Evolutionary conservation across 2,888 invertebrate genomes (phyloP).

Genomic region (Hirtodrosophila histrioides): DNA sequence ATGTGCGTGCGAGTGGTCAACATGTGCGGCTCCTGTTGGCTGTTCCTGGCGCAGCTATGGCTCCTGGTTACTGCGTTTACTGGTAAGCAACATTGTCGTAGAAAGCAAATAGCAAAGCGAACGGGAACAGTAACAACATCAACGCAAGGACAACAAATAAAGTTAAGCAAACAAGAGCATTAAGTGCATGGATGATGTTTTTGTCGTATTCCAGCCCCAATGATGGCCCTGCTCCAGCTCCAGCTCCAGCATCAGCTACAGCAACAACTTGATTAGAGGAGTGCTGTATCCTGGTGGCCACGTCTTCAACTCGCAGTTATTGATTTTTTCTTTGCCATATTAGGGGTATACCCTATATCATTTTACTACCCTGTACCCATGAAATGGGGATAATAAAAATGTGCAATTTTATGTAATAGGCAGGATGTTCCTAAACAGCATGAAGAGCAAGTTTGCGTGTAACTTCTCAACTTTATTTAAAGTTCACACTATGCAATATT

Average conservation of each 20-base stretch:
- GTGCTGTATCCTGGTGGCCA: slow-evolving; percentile 37
- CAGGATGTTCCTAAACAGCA: too few species aligned
- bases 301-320: slow-evolving; percentile 40
- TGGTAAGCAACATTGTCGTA: slow-evolving; percentile 58
- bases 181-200: slow-evolving; percentile 66
- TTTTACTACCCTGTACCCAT: slow-evolving; percentile 3
- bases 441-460: too few species aligned
- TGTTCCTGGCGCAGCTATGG: slow-evolving; percentile 9
- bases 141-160: slow-evolving; percentile 62
- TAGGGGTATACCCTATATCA: slow-evolving; percentile 17
- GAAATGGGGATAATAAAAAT: background rate
- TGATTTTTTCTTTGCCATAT: slow-evolving; percentile 55
- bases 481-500: too few species aligned
- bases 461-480: too few species aligned
- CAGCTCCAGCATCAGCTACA: background rate
- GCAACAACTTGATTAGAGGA: slow-evolving; percentile 61
- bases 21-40: slow-evolving; percentile 35
- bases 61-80: slow-evolving; percentile 44
- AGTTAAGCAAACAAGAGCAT: slow-evolving; percentile 69
- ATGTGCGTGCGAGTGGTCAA: slow-evolving; percentile 45
- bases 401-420: too few species aligned
- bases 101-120: slow-evolving; percentile 52
- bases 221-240: slow-evolving; percentile 5
- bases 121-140: slow-evolving; percentile 40
- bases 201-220: slow-evolving; percentile 5